Conservation (phyloP, 2,888 invertebrate genomes). For the Stenolophus ochropezus region DNA sequence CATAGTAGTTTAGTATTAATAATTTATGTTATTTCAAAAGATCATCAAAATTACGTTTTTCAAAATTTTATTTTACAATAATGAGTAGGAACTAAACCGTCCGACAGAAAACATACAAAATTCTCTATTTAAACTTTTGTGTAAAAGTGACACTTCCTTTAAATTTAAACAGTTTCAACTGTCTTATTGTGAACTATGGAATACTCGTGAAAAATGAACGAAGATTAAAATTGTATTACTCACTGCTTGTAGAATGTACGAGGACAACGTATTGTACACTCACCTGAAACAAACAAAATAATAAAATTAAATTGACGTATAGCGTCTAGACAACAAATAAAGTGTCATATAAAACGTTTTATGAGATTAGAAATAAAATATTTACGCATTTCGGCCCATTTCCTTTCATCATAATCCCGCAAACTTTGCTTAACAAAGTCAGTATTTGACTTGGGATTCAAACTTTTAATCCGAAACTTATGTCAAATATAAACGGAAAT, state of each 20-base stretch:
- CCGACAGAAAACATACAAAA: no score
- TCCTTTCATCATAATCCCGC: neutral
- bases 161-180: no score
- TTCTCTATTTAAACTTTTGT: no score
- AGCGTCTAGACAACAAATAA: neutral
- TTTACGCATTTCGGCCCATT: slow-evolving; percentile 20
- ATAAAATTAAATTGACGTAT: neutral
- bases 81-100: no score
- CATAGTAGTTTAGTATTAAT: no score
- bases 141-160: no score
- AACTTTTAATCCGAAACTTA: slow-evolving; percentile 31
- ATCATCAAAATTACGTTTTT: no score
- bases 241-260: neutral
- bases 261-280: slow-evolving; percentile 1
- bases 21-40: no score
- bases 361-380: slow-evolving; percentile 25
- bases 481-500: slow-evolving; percentile 35
- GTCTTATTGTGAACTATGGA: no score
- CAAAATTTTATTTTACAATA: no score
- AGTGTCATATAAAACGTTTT: neutral
- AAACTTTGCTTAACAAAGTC: slow-evolving; percentile 19
- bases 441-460: neutral
- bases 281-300: slow-evolving; percentile 20
- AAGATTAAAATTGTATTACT: neutral
- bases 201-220: no score